Conservation (phyloP, 1,140 invertebrate species). For the Drosophila watanabei region DNA sequence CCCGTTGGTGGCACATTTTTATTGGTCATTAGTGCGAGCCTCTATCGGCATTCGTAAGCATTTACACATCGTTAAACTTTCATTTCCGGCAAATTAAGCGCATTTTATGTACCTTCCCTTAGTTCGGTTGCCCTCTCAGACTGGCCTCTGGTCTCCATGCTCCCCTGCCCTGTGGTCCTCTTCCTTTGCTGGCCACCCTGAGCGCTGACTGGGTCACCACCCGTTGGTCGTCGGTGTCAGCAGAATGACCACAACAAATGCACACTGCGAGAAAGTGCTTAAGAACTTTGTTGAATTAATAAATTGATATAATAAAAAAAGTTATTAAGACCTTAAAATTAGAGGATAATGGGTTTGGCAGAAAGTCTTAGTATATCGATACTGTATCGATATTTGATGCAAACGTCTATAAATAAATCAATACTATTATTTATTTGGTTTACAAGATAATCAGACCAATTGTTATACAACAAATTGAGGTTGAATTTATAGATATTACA, state of each 20-base stretch:
- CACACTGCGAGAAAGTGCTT: background rate
- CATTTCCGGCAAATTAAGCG: slow-evolving; percentile 84
- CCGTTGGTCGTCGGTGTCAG: slow-evolving; percentile 63
- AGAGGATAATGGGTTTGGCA: too few species aligned
- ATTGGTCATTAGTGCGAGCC: slow-evolving; percentile 82
- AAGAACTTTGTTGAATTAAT: background rate
- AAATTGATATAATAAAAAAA: too few species aligned
- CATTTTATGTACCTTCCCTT: slow-evolving; percentile 76
- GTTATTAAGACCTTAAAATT: background rate
- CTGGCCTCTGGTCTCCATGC: background rate
- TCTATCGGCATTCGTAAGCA: slow-evolving; percentile 84
- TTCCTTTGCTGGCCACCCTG: background rate
- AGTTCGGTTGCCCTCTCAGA: slow-evolving; percentile 22
- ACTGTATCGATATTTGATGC: too few species aligned
- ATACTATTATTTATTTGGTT: too few species aligned
- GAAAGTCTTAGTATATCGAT: background rate
- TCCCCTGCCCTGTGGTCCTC: background rate
- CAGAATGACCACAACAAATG: slow-evolving; percentile 78
- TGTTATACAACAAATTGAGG: too few species aligned
- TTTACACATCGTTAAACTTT: slow-evolving; percentile 85
- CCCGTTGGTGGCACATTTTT: slow-evolving; percentile 74
- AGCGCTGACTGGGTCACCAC: slow-evolving; percentile 39
- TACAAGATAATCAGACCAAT: too few species aligned
- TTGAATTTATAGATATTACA: background rate
- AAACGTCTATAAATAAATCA: too few species aligned